These are phyloP conservation scores for Sesamia inferens DNA, from an alignment of 2,888 invertebrate genomes.

Conservation along the genomic window DNA sequence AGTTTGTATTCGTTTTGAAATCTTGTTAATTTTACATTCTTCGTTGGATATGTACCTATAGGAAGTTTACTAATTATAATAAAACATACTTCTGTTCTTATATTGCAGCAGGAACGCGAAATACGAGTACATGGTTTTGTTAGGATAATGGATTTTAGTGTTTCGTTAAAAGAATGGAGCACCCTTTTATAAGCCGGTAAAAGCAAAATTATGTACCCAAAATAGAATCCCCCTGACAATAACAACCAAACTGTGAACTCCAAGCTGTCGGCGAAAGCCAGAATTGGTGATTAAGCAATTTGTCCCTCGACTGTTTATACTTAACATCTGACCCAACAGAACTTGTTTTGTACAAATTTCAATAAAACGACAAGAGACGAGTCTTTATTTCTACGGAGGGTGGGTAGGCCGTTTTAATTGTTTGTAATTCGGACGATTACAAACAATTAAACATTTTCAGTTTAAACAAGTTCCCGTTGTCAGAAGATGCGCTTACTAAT, in stretches of 20 bases:
- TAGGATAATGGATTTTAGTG: conserved; percentile 12
- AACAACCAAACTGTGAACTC: neutral
- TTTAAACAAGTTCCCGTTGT: no score
- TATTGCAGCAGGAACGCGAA: conserved; percentile 3
- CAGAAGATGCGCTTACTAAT: no score
- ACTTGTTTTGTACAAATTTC: no score
- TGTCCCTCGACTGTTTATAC: neutral
- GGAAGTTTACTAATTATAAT: neutral
- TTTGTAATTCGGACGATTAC: no score
- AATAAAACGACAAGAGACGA: no score
- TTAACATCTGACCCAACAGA: neutral
- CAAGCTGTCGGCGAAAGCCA: neutral
- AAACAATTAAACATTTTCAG: no score
- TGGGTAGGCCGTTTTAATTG: no score
- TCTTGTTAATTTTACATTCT: no score
- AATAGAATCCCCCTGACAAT: neutral
- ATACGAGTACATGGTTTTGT: conserved; percentile 3
- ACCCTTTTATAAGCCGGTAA: conserved; percentile 16
- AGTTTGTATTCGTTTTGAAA: no score
- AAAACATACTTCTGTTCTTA: neutral
- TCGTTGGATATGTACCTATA: neutral
- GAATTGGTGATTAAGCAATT: neutral
- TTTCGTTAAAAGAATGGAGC: conserved; percentile 11
- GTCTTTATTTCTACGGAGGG: no score
- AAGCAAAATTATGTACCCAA: conserved; percentile 6